These are phyloP conservation scores for Podilymbus podiceps DNA, from an alignment of 2,113 vertebrate species.

Conservation along the genomic window DNA sequence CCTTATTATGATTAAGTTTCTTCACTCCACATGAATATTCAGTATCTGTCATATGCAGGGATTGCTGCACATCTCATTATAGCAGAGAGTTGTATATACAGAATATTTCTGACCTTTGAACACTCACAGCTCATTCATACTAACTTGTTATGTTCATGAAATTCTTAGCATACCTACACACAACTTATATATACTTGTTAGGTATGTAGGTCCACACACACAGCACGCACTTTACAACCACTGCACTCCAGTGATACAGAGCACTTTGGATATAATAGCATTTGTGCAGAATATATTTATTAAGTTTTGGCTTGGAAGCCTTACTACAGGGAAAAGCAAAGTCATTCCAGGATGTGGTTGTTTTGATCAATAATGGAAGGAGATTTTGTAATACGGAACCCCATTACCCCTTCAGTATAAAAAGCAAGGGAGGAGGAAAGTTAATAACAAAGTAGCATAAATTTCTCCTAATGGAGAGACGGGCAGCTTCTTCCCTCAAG, in stretches of 20 bases:
- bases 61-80: neutral
- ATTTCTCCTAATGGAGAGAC: neutral
- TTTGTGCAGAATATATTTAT: neutral
- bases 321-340: neutral
- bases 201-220: neutral
- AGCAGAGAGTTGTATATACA: neutral
- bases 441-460: neutral
- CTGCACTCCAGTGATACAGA: neutral
- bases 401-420: neutral
- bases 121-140: neutral
- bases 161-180: neutral
- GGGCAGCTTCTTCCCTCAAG: neutral
- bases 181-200: neutral
- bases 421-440: neutral
- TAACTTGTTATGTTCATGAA: neutral
- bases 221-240: neutral
- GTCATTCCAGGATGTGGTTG: slow-evolving; percentile 7
- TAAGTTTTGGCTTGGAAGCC: neutral
- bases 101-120: neutral
- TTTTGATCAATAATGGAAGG: slow-evolving; percentile 21
- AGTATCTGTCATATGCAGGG: neutral
- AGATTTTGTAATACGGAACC: neutral
- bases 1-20: neutral
- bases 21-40: neutral
- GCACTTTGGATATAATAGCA: neutral